Evolutionary conservation across 2,113 vertebrate species (phyloP).

Genomic region (Esox niger): DNA sequence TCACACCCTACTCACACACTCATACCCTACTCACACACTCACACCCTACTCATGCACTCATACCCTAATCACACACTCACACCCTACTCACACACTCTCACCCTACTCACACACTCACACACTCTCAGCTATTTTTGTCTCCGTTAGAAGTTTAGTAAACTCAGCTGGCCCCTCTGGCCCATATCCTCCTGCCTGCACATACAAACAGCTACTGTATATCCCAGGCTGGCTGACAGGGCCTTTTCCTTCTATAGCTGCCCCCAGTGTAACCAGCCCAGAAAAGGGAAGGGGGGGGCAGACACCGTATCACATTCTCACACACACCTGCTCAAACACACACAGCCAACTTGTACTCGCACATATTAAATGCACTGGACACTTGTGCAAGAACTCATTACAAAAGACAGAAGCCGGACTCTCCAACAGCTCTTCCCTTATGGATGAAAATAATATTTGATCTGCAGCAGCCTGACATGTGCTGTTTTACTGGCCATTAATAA

Average conservation of each 20-base stretch:
- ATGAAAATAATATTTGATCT: too few relatives aligned
- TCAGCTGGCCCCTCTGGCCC: slow-evolving; percentile 63
- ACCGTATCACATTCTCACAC: slow-evolving; percentile 51
- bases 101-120: slow-evolving; percentile 15
- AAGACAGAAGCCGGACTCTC: neutral
- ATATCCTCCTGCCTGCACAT: slow-evolving; percentile 55
- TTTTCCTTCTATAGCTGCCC: slow-evolving; percentile 73
- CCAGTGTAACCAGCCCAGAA: slow-evolving; percentile 70
- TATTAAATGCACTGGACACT: slow-evolving; percentile 15
- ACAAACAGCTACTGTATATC: slow-evolving; percentile 53
- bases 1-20: too few relatives aligned
- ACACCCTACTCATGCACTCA: slow-evolving; percentile 27
- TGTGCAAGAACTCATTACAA: neutral
- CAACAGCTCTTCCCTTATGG: too few relatives aligned
- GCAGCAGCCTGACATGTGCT: neutral
- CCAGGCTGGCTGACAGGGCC: slow-evolving; percentile 67
- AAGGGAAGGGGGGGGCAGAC: slow-evolving; percentile 66
- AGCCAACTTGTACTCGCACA: slow-evolving; percentile 8
- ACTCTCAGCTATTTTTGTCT: slow-evolving; percentile 61
- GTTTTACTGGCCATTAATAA: neutral
- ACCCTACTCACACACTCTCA: slow-evolving; percentile 29
- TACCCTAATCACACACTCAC: slow-evolving; percentile 26
- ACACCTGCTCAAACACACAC: slow-evolving; percentile 48
- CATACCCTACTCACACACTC: neutral
- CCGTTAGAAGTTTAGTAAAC: slow-evolving; percentile 70